These are phyloP conservation scores for Drosophila kohkoa DNA, from an alignment of 1,140 invertebrate genomes.

Conservation along the genomic window DNA sequence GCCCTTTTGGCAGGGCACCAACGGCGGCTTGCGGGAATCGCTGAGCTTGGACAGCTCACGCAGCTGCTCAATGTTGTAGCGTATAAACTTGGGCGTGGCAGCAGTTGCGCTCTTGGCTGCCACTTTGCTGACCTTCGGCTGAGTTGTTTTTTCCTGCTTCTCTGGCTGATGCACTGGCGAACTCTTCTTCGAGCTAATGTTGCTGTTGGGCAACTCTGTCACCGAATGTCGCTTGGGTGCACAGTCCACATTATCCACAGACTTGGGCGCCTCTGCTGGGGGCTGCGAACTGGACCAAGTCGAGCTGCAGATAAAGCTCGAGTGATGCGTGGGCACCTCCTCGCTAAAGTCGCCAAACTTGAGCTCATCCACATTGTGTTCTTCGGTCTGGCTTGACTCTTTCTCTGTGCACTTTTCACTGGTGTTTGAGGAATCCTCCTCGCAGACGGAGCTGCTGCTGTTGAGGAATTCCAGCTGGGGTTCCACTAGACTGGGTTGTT, in stretches of 20 bases:
- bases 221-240: constrained; percentile 4
- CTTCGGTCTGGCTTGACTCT: neutral
- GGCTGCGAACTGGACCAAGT: constrained; percentile 69
- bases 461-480: constrained; percentile 73
- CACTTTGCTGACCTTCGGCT: constrained; percentile 12
- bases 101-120: constrained; percentile 6
- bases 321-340: constrained; percentile 28
- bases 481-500: constrained; percentile 20
- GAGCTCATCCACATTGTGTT: constrained; percentile 43
- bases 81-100: constrained; percentile 30
- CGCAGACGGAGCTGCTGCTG: constrained; percentile 73
- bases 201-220: constrained; percentile 11
- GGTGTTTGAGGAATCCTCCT: constrained; percentile 57
- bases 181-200: constrained; percentile 33
- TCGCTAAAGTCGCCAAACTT: constrained; percentile 76
- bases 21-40: constrained; percentile 67
- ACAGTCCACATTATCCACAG: constrained; percentile 62
- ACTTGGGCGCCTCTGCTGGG: constrained; percentile 15
- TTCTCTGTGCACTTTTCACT: constrained; percentile 13
- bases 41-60: constrained; percentile 67
- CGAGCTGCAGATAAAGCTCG: constrained; percentile 67
- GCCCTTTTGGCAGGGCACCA: constrained; percentile 76
- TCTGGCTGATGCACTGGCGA: constrained; percentile 41
- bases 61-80: constrained; percentile 65
- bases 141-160: neutral